phyloP scores from a whole-genome alignment of 2,888 invertebrate genomes.

The Hoplodrina blanda region DNA sequence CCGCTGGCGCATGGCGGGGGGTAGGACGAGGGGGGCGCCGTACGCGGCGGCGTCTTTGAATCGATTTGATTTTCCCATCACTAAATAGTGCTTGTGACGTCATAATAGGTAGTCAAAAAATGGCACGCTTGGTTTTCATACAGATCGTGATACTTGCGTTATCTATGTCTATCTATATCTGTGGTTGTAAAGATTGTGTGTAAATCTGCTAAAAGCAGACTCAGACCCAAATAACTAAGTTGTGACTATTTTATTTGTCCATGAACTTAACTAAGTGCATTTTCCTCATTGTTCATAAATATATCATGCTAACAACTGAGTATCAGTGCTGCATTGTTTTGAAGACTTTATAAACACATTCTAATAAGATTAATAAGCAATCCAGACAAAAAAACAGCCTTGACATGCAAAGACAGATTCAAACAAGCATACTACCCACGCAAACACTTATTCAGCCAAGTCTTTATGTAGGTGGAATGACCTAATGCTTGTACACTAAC shows the following conservation, averaged over 20 bases:
- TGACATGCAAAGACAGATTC: constrained; percentile 44
- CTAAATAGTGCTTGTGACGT: no score
- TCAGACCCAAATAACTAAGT: background rate
- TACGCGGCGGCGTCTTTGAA: no score
- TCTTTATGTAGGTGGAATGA: constrained; percentile 65
- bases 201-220: background rate
- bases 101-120: no score
- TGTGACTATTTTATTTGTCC: background rate
- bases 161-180: no score
- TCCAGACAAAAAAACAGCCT: constrained; percentile 47
- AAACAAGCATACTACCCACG: constrained; percentile 57
- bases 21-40: no score
- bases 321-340: background rate
- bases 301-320: background rate
- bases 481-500: constrained; percentile 56
- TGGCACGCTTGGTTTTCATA: no score
- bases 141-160: no score
- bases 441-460: constrained; percentile 50
- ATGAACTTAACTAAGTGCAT: background rate
- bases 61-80: no score
- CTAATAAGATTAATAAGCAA: constrained; percentile 11
- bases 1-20: no score
- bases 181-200: no score
- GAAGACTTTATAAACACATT: background rate
- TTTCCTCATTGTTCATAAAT: constrained; percentile 1